phyloP scores from a whole-genome alignment of 2,888 invertebrate genomes.

The Macrophya annulata region DNA sequence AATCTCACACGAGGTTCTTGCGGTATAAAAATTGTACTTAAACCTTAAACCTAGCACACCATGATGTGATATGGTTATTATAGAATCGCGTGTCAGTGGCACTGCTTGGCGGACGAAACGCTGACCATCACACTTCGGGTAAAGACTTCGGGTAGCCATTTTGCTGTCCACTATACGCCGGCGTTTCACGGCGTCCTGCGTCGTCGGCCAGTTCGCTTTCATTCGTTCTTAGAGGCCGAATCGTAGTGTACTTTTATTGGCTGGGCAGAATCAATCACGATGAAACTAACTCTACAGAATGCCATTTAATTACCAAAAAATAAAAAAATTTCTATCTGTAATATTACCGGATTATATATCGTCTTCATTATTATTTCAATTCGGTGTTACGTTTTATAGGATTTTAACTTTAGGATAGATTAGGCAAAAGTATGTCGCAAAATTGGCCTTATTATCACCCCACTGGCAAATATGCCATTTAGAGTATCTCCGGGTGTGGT shows the following conservation, averaged over 20 bases:
- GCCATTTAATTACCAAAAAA: neutral
- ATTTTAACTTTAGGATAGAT: neutral
- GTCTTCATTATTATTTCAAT: neutral
- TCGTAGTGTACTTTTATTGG: neutral
- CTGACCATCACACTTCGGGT: conserved; percentile 60
- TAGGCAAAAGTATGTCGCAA: neutral
- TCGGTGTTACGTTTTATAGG: neutral
- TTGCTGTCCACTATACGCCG: conserved; percentile 68
- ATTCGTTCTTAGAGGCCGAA: conserved; percentile 13
- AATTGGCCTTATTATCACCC: neutral
- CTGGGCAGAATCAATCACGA: conserved; percentile 11
- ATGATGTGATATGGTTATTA: conserved; percentile 60
- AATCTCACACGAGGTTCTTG: neutral
- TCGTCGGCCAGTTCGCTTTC: conserved; percentile 37
- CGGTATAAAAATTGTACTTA: neutral
- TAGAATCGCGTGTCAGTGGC: conserved; percentile 70
- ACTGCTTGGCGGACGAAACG: conserved; percentile 11
- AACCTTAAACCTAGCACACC: neutral
- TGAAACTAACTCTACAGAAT: neutral
- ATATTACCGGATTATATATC: neutral
- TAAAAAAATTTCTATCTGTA: neutral
- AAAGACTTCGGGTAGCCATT: conserved; percentile 70
- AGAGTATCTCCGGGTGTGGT: neutral
- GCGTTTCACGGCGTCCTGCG: conserved; percentile 61
- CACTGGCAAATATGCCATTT: neutral